Percentiles rank a stretch among this genome's conserved stretches.
These are phyloP conservation scores for Lucinisca nassula DNA, from an alignment of 2,888 invertebrate genomes.

Conservation along the genomic window DNA sequence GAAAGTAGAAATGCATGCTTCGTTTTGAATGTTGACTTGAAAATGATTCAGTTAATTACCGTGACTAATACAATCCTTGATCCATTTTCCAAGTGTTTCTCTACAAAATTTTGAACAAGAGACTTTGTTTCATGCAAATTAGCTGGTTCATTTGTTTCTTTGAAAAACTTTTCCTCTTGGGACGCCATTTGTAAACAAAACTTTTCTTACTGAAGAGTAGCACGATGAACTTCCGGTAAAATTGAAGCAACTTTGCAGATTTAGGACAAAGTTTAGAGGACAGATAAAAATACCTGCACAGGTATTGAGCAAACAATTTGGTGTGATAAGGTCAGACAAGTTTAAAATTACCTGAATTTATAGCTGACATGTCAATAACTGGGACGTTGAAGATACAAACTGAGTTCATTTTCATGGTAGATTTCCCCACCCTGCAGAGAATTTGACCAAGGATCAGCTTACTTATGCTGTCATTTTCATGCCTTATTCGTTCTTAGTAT, in stretches of 20 bases:
- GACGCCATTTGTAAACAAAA: conserved; percentile 66
- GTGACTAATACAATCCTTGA: conserved; percentile 93
- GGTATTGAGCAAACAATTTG: background rate
- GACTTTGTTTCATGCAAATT: conserved; percentile 70
- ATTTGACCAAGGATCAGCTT: no score
- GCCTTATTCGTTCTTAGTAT: no score
- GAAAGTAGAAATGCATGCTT: no score
- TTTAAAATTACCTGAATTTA: background rate
- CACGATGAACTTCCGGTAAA: background rate
- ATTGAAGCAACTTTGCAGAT: background rate
- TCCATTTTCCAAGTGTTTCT: conserved; percentile 84
- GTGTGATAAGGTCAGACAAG: background rate
- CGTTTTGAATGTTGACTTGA: no score
- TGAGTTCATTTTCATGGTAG: no score
- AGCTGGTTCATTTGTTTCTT: conserved; percentile 74
- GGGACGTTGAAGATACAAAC: background rate
- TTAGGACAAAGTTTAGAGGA: background rate
- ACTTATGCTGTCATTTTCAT: no score
- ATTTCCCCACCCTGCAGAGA: background rate
- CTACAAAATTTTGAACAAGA: conserved; percentile 69
- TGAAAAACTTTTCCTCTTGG: conserved; percentile 73
- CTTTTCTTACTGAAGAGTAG: background rate
- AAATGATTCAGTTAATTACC: no score
- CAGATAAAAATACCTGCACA: background rate
- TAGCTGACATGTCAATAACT: background rate